These are phyloP conservation scores for Sinosuthora webbiana DNA, from an alignment of 2,113 vertebrate genomes.

Conservation along the genomic window DNA sequence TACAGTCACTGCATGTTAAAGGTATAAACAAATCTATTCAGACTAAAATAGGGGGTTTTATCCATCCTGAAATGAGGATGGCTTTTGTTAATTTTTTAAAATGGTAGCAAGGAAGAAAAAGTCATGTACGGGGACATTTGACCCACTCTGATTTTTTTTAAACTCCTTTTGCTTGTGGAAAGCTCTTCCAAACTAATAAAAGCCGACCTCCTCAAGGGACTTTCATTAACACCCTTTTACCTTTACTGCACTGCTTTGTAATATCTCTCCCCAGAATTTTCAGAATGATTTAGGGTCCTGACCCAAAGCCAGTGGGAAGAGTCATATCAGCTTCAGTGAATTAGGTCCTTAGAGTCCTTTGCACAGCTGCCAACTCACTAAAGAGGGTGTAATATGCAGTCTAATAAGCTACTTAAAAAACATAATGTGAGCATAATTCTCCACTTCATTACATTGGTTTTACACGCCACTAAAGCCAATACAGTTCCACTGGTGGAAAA, in stretches of 20 bases:
- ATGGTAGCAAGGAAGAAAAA: not conserved
- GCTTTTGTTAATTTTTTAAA: not conserved
- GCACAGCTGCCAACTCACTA: slow-evolving; percentile 36
- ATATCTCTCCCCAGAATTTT: not conserved
- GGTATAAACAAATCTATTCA: not conserved
- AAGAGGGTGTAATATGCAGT: slow-evolving; percentile 22
- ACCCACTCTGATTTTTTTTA: not conserved
- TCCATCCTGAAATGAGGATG: not conserved
- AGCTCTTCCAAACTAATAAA: not conserved
- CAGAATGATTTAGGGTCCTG: not conserved
- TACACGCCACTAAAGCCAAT: not conserved
- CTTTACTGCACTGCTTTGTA: not conserved
- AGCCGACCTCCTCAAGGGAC: not conserved
- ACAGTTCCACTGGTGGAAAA: not conserved
- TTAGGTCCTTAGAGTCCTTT: not conserved
- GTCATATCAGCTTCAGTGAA: not conserved
- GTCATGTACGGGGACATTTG: not conserved
- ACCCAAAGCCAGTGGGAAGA: slow-evolving; percentile 20
- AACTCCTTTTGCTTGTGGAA: not conserved
- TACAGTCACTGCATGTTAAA: not conserved
- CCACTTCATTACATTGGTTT: not conserved
- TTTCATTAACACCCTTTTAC: not conserved
- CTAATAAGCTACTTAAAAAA: slow-evolving; percentile 50
- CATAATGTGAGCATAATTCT: not conserved
- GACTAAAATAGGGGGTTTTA: not conserved